phyloP scores from a whole-genome alignment of 2,113 vertebrate genomes.

The Thymallus thymallus region DNA sequence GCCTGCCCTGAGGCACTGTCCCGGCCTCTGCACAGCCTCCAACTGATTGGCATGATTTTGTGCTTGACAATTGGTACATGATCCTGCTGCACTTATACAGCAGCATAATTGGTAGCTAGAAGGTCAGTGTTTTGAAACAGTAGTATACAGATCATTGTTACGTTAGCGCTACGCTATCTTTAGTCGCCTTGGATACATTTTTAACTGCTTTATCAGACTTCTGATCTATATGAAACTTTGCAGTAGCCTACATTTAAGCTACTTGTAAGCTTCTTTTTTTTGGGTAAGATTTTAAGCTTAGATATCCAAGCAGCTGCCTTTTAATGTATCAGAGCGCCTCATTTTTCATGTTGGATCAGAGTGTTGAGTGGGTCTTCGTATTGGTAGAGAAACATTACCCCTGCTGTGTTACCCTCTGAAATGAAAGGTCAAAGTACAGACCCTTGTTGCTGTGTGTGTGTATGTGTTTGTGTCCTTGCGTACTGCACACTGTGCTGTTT shows the following conservation, averaged over 20 bases:
- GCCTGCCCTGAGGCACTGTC: not conserved
- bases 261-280: too few species aligned
- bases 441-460: not conserved
- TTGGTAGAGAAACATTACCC: not conserved
- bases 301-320: too few species aligned
- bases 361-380: not conserved
- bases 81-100: not conserved
- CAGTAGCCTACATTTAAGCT: too few species aligned
- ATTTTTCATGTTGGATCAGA: not conserved
- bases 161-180: too few species aligned
- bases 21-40: not conserved
- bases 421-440: not conserved
- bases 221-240: too few species aligned
- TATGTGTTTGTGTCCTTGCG: not conserved
- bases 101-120: too few species aligned
- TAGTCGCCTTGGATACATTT: too few species aligned
- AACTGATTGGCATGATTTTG: not conserved
- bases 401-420: not conserved
- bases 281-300: too few species aligned
- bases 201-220: too few species aligned
- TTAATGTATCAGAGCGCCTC: too few species aligned
- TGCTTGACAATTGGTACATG: not conserved
- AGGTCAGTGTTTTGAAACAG: too few species aligned
- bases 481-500: slow-evolving; percentile 55
- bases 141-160: too few species aligned